A percentile compares a stretch with the other conserved stretches of the same genome.
phyloP scores from a whole-genome alignment of 2,113 vertebrate species.

The Corvus cornix region DNA sequence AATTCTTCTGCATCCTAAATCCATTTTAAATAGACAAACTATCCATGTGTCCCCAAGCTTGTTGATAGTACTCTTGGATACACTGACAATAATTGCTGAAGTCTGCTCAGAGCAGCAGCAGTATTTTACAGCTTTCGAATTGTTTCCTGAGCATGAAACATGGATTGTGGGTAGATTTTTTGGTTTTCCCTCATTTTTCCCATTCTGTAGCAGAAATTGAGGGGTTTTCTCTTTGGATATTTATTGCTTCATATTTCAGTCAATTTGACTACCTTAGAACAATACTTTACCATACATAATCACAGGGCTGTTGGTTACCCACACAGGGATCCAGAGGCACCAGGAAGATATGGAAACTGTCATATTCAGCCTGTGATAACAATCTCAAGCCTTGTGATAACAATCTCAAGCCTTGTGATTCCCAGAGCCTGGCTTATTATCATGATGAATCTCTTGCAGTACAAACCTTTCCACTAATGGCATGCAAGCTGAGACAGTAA shows the following conservation, averaged over 20 bases:
- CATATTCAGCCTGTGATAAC: background rate
- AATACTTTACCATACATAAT: background rate
- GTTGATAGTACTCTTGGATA: background rate
- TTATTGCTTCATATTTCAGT: background rate
- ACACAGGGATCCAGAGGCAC: background rate
- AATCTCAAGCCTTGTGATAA: background rate
- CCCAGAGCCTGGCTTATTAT: background rate
- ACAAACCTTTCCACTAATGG: background rate
- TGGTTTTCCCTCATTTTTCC: background rate
- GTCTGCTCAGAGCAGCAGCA: background rate
- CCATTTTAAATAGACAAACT: background rate
- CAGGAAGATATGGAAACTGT: background rate
- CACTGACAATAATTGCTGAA: background rate
- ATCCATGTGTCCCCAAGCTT: background rate
- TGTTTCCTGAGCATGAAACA: background rate
- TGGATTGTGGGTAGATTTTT: background rate
- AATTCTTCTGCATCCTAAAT: background rate
- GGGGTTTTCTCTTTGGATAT: background rate
- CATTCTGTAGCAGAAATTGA: background rate
- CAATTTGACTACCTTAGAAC: background rate
- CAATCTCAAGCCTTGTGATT: background rate
- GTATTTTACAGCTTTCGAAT: background rate
- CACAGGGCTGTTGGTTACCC: background rate
- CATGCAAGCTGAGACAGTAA: background rate
- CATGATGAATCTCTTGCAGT: rapidly evolving